Evolutionary conservation across 2,797 vertebrate species (phyloP), one percentile per base, ranked within the genome.

Genomic region (Antennarius maculatus): DNA sequence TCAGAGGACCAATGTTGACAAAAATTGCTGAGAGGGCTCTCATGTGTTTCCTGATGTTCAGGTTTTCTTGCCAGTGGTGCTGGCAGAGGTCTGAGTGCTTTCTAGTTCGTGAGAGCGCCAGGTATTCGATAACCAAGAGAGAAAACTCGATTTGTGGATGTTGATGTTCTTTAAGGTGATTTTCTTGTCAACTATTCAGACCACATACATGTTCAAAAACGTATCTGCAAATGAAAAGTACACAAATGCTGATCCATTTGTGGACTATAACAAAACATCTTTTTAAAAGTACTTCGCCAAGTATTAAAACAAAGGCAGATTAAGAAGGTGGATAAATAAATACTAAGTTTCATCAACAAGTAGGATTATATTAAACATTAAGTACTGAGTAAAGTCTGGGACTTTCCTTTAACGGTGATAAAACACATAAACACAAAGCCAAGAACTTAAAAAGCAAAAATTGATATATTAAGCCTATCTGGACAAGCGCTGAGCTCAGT

Each of bases 401-500:
- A 60, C 54, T 62, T 70, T 82, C 69, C 66, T 47, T 45, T 28
- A 51, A 61, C 41, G 45, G 27, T 23, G 60, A 70, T 66, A 75
- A 69, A 47, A 71, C 5, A 2, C 23, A 49, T 18, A 28, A 4
- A 27, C 10, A 39, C 3, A 52, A 28, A 51, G 58, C 71, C 78
- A 81, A 66, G 37, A 50, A 81, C 50, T 62, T 74, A 52, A 74
- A 70, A 70, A 27, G 29, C 11, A 54, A 54, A 66, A 49, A 15
- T 18, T 58, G 54, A 46, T 45, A 23, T 14, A 48, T 76, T 67
- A 27, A 27, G 11, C 17, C 69, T 16, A 55, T 64, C 14, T 41
- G 34, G 72, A 62, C 12, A 69, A 0, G 2, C 31, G 54, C 53
- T 73, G 53, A 54, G 56, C 61, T 75, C 75, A 82, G 60, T n/a